Percentiles rank a stretch among this genome's conserved stretches.
Evolutionary conservation across 2,797 vertebrate genomes (phyloP).

Genomic region (Peromyscus melanophrys): DNA sequence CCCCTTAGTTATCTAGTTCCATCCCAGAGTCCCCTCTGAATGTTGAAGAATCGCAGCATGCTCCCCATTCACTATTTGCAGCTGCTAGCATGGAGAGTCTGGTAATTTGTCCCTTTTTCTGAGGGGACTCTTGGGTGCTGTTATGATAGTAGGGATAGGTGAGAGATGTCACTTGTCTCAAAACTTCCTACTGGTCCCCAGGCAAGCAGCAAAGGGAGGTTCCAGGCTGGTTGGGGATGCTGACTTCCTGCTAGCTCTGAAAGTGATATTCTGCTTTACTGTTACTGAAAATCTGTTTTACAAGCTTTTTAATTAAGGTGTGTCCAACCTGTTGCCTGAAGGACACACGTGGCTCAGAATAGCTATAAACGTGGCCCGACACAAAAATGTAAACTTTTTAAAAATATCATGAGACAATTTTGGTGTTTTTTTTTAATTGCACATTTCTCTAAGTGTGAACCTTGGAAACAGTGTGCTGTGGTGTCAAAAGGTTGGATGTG

Average conservation of each 20-base stretch:
- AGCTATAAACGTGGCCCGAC: background rate
- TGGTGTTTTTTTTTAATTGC: background rate
- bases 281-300: background rate
- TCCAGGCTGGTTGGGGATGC: too few relatives aligned
- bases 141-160: background rate
- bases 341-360: background rate
- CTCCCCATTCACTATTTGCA: background rate
- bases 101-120: background rate
- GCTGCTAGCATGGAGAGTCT: background rate
- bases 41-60: background rate
- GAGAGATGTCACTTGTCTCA: background rate
- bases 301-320: background rate
- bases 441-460: background rate
- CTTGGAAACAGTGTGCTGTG: background rate
- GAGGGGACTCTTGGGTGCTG: background rate
- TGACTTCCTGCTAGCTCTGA: accelerated
- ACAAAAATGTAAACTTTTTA: background rate
- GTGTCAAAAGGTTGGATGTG: background rate
- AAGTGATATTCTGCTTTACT: background rate
- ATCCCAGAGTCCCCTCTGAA: background rate
- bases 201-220: background rate
- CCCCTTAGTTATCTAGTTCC: background rate
- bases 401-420: background rate
- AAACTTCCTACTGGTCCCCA: background rate
- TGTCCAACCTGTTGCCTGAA: background rate